Evolutionary conservation across 2,888 invertebrate genomes (phyloP).

Genomic region (Dichetophora obliterata): DNA sequence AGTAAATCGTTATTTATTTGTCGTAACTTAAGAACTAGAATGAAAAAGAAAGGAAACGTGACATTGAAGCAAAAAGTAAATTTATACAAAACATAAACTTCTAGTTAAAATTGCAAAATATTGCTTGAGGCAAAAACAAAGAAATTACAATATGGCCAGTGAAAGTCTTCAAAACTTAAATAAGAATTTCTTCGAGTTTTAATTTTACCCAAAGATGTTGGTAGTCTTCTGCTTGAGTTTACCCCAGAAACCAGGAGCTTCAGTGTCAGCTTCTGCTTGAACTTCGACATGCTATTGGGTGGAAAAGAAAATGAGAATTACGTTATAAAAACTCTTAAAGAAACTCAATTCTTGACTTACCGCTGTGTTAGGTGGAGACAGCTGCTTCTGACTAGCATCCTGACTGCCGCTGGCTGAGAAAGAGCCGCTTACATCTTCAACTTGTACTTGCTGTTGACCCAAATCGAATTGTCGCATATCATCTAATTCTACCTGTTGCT

Average conservation of each 20-base stretch:
- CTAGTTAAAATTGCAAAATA: too few species aligned
- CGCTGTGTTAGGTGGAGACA: slow-evolving; percentile 7
- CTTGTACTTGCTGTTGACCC: slow-evolving; percentile 46
- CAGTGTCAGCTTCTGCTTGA: slow-evolving; percentile 54
- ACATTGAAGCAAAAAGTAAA: too few species aligned
- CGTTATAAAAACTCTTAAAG: not conserved
- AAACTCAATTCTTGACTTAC: not conserved
- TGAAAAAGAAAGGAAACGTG: not conserved
- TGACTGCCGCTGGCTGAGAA: slow-evolving; percentile 15
- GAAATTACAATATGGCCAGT: too few species aligned
- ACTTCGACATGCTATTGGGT: slow-evolving; percentile 52
- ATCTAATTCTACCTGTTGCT: slow-evolving; percentile 47
- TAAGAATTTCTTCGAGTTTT: too few species aligned
- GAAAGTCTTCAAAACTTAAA: too few species aligned
- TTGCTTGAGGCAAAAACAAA: too few species aligned
- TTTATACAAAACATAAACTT: too few species aligned
- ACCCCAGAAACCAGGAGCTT: slow-evolving; percentile 53
- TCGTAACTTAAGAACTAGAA: slow-evolving; percentile 1
- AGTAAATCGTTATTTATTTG: too few species aligned
- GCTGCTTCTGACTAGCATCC: slow-evolving; percentile 42
- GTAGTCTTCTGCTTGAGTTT: slow-evolving; percentile 59
- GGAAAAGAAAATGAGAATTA: not conserved
- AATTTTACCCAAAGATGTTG: slow-evolving; percentile 50
- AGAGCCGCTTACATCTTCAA: slow-evolving; percentile 47
- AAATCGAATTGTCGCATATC: slow-evolving; percentile 31